Evolutionary conservation across 2,888 invertebrate genomes (phyloP).

Genomic region (Lepidonotus clava): DNA sequence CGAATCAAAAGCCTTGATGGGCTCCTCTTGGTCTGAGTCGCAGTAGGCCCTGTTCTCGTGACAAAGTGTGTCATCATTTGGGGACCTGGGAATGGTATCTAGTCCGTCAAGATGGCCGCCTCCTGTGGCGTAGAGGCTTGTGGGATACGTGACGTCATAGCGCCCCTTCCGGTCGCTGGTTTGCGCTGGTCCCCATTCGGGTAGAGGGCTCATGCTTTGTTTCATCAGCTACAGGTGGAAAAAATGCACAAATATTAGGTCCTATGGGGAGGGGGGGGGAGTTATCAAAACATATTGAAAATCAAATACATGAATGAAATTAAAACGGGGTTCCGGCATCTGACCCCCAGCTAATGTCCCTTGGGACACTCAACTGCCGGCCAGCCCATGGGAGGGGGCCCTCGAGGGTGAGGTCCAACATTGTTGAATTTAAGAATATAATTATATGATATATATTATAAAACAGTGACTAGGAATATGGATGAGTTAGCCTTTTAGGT

Average conservation of each 20-base stretch:
- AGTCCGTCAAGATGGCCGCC: neutral
- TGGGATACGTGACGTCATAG: conserved; percentile 34
- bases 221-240: conserved; percentile 51
- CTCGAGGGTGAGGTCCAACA: too few species aligned
- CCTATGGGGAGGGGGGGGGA: neutral
- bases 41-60: neutral
- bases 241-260: neutral
- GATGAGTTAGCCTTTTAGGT: too few species aligned
- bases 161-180: conserved; percentile 64
- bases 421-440: too few species aligned
- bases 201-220: conserved; percentile 64
- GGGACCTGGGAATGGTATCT: neutral
- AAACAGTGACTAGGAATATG: too few species aligned
- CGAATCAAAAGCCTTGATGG: neutral
- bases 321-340: too few species aligned
- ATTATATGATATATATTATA: too few species aligned
- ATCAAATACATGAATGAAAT: too few species aligned
- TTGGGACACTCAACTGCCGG: too few species aligned
- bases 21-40: neutral
- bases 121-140: neutral
- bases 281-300: too few species aligned
- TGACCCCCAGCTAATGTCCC: too few species aligned
- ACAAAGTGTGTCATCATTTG: neutral
- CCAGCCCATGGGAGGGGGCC: too few species aligned
- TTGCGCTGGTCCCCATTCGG: conserved; percentile 75